A percentile compares a stretch with the other conserved stretches of the same genome.
Conservation (phyloP, 1,140 invertebrate species). For the Parasteatoda tepidariorum region DNA sequence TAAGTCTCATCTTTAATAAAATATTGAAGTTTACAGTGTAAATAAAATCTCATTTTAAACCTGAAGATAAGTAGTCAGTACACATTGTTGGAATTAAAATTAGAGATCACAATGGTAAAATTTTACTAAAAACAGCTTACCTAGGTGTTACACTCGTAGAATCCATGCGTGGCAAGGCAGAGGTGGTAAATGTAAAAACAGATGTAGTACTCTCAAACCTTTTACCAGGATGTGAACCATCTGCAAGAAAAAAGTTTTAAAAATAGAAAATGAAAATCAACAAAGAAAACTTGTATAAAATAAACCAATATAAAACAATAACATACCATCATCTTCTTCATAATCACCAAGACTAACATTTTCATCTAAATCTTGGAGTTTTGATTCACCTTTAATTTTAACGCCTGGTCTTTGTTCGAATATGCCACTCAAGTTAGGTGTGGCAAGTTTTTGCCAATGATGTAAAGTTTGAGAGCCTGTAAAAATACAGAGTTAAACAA, state of each 20-base stretch:
- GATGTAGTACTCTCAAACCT: slow-evolving; percentile 74
- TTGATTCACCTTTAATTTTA: slow-evolving; percentile 82
- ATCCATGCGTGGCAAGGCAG: slow-evolving; percentile 87
- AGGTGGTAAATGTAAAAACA: slow-evolving; percentile 89
- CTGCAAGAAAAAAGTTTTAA: slow-evolving; percentile 49
- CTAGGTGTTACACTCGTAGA: slow-evolving; percentile 77
- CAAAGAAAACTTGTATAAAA: background rate
- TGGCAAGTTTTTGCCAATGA: slow-evolving; percentile 94
- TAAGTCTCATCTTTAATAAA: too few species aligned
- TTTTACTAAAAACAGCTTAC: too few species aligned
- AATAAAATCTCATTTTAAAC: too few species aligned
- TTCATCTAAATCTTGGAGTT: slow-evolving; percentile 80
- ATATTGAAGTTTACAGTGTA: too few species aligned
- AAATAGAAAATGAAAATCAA: background rate
- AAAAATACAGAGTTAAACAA: background rate
- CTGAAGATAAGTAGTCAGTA: too few species aligned
- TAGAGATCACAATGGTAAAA: too few species aligned
- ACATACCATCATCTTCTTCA: slow-evolving; percentile 82
- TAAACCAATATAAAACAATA: background rate
- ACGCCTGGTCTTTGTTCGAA: slow-evolving; percentile 92
- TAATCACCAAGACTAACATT: slow-evolving; percentile 85
- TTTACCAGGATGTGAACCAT: slow-evolving; percentile 64
- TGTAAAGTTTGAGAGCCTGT: slow-evolving; percentile 85
- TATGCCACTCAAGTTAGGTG: slow-evolving; percentile 86
- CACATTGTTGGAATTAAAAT: too few species aligned